Evolutionary conservation across 1,140 invertebrate species (phyloP), one percentile per base, ranked within the genome.

Genomic region (Gonioctena quinquepunctata): DNA sequence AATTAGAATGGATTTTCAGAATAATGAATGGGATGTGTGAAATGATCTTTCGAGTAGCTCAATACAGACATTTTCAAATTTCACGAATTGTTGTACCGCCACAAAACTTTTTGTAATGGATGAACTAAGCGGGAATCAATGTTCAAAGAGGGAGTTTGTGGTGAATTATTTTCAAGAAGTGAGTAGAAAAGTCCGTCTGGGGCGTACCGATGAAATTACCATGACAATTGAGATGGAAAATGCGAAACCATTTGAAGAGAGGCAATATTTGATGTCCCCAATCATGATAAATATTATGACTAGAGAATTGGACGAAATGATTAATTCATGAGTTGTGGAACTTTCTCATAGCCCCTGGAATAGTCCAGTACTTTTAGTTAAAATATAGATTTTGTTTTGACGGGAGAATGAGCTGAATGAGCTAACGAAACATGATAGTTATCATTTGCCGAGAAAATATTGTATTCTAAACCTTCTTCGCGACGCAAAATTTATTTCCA

Each of bases 161-260:
- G 19, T 54, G 3, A 18, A 54, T 13, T 54, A 13, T 16, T 21
- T 54, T 13, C 8, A 54, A 11, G 22, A 54, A 54, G 5, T 54
- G 7, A 54, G 52, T 18, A 54, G 52, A 11, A 18, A 54, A 54
- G 18, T 54, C 19, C 19, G 52, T 54, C 11, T 54, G 8, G 52
- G 52, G 8, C 19, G 4, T 3, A 54, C 52, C 11, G 22, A 54
- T 54, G 19, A 23, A 54, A 54, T 54, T 18, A 54, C n/a, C 3
- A 16, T 54, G 5, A 54, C 11, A 18, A 71, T 74, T 11, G 70
- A 74, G 26, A 71, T 62, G 1, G 68, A 68, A 13, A 18, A 54
- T 54, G 42, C 61, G 0, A 42, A 54, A 57, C 72, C 68, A 5
- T 50, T 73, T 65, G 54, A n/a, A 42, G 33, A 13, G 3, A 42